A percentile compares a stretch with the other conserved stretches of the same genome.
Conservation (phyloP, 2,888 invertebrate genomes). For the Epirrhoe alternata region DNA sequence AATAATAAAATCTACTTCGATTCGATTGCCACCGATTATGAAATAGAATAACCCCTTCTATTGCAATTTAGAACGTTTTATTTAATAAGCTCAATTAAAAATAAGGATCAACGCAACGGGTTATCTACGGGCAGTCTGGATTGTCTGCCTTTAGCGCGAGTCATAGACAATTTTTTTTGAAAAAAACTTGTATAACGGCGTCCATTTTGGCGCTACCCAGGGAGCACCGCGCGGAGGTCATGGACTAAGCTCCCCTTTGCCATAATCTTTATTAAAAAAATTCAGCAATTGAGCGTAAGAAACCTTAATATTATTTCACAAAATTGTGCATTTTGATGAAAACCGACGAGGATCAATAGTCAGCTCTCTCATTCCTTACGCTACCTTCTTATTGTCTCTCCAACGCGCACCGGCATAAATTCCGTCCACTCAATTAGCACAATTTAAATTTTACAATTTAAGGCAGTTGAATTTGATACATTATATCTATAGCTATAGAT, state of each 20-base stretch:
- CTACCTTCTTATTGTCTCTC: slow-evolving; percentile 43
- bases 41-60: slow-evolving; percentile 14
- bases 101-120: slow-evolving; percentile 22
- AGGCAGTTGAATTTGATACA: slow-evolving; percentile 44
- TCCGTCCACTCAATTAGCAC: slow-evolving; percentile 41
- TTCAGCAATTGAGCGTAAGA: slow-evolving; percentile 42
- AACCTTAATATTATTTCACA: slow-evolving; percentile 22
- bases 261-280: slow-evolving; percentile 53
- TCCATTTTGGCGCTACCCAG: slow-evolving; percentile 84
- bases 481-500: slow-evolving; percentile 38
- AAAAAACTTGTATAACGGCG: slow-evolving; percentile 69
- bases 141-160: slow-evolving; percentile 46
- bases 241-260: slow-evolving; percentile 82
- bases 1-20: slow-evolving; percentile 16
- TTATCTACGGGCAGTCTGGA: slow-evolving; percentile 41
- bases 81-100: slow-evolving; percentile 16
- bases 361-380: slow-evolving; percentile 26
- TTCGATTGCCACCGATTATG: slow-evolving; percentile 11
- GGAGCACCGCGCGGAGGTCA: slow-evolving; percentile 84
- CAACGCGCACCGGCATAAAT: slow-evolving; percentile 39
- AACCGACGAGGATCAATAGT: slow-evolving; percentile 16
- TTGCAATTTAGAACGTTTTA: slow-evolving; percentile 4
- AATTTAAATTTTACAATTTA: slow-evolving; percentile 40
- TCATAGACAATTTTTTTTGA: slow-evolving; percentile 51
- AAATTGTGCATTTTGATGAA: slow-evolving; percentile 29